Evolutionary conservation across 2,797 vertebrate species (phyloP).

Genomic region (Sardinella longiceps): DNA sequence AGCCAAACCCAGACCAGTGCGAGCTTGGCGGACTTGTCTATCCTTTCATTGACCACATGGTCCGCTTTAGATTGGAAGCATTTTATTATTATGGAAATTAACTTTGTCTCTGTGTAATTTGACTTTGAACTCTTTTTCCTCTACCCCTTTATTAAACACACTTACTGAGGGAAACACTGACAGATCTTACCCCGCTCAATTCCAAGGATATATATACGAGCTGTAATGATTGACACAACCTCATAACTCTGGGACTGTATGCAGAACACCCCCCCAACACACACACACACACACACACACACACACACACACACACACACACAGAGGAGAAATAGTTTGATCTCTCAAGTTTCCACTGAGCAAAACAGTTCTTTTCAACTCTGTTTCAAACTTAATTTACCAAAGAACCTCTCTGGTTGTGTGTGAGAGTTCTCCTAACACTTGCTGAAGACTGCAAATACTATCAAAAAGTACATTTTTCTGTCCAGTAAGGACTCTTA

Average conservation of each 20-base stretch:
- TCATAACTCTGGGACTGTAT: not conserved
- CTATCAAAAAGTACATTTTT: not conserved
- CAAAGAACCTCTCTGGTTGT: not conserved
- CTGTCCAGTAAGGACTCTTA: not conserved
- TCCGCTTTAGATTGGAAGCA: constrained; percentile 80
- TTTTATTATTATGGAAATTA: constrained; percentile 88
- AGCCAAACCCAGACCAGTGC: constrained; percentile 88
- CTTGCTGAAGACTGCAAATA: constrained; percentile 18
- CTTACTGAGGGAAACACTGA: not conserved
- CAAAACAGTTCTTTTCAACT: not conserved
- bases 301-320: not conserved
- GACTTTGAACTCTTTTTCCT: constrained; percentile 34
- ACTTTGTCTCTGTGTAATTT: constrained; percentile 76
- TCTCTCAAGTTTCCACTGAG: constrained; percentile 7
- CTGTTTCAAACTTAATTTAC: constrained; percentile 23
- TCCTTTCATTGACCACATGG: constrained; percentile 88
- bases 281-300: not conserved
- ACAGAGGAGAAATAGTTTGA: not conserved
- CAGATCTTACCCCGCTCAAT: not conserved
- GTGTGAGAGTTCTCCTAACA: not conserved
- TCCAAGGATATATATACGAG: constrained; percentile 16
- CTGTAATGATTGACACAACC: constrained; percentile 15
- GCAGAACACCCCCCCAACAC: not conserved
- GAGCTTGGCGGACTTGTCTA: constrained; percentile 87
- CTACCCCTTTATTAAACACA: constrained; percentile 34